Conservation (phyloP, 2,888 invertebrate species). For the Trachelus stipa region DNA sequence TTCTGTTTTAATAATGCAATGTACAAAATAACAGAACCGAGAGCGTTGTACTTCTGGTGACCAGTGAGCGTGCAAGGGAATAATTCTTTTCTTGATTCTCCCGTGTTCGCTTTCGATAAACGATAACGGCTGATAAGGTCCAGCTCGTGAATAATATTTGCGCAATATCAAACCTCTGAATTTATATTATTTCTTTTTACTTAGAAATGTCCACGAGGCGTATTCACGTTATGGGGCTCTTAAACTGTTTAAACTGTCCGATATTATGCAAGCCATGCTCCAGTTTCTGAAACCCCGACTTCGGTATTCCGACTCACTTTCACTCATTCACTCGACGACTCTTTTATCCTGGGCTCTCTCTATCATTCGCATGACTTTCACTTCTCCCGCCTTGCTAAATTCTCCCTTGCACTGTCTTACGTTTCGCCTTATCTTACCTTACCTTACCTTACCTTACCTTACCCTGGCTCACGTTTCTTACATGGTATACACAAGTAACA, state of each 20-base stretch:
- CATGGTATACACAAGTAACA: neutral
- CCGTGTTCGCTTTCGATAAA: neutral
- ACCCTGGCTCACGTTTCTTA: neutral
- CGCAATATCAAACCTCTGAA: neutral
- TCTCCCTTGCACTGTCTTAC: conserved; percentile 20
- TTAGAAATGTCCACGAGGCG: neutral
- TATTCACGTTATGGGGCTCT: conserved; percentile 18
- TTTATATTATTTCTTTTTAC: neutral
- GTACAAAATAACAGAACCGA: neutral
- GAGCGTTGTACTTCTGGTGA: neutral
- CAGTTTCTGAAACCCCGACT: conserved; percentile 56
- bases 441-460: neutral
- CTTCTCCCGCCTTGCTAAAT: conserved; percentile 20
- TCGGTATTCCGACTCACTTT: conserved; percentile 61
- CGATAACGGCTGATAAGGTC: neutral
- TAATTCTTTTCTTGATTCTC: neutral
- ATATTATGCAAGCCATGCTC: conserved; percentile 63
- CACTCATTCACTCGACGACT: conserved; percentile 57
- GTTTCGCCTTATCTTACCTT: conserved; percentile 8
- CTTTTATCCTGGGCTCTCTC: conserved; percentile 32
- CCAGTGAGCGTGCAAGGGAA: neutral
- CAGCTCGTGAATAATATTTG: neutral
- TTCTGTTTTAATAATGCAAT: neutral
- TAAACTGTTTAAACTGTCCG: conserved; percentile 52
- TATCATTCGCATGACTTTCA: conserved; percentile 41